A percentile compares a stretch with the other conserved stretches of the same genome.
phyloP scores from a whole-genome alignment of 2,113 vertebrate genomes.

The Tursiops truncatus region DNA sequence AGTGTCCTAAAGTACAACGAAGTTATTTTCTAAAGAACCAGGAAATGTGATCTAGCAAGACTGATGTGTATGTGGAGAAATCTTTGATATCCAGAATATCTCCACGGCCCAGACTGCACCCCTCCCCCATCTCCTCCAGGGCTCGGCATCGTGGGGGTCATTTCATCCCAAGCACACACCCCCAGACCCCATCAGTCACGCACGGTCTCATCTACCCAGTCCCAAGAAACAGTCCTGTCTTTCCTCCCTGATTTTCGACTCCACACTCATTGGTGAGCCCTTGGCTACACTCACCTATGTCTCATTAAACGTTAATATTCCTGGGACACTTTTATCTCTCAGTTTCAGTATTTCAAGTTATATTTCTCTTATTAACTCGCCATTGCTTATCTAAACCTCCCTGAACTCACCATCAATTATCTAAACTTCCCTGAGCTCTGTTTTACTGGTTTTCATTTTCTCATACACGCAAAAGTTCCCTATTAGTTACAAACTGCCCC shows the following conservation, averaged over 20 bases:
- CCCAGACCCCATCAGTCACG: neutral
- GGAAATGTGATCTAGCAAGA: neutral
- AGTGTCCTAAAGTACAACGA: neutral
- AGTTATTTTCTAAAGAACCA: neutral
- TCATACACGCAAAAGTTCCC: neutral
- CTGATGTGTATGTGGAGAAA: neutral
- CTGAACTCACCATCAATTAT: neutral
- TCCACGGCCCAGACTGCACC: neutral
- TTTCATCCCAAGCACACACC: neutral
- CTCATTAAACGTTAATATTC: neutral
- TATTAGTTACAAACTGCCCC: neutral
- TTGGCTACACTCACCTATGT: neutral
- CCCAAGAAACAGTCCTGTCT: neutral
- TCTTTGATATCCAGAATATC: neutral
- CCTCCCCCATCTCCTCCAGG: neutral
- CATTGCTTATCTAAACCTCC: neutral
- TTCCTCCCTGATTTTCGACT: neutral
- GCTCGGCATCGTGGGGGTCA: neutral
- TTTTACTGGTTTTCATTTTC: neutral
- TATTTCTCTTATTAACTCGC: neutral
- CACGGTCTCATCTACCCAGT: accelerated
- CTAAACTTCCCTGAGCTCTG: neutral
- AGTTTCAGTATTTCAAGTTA: neutral
- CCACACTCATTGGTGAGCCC: neutral
- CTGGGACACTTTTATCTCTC: neutral